Evolutionary conservation across 2,797 vertebrate species (phyloP), one percentile per base, ranked within the genome.

Genomic region (Neosalanx taihuensis): DNA sequence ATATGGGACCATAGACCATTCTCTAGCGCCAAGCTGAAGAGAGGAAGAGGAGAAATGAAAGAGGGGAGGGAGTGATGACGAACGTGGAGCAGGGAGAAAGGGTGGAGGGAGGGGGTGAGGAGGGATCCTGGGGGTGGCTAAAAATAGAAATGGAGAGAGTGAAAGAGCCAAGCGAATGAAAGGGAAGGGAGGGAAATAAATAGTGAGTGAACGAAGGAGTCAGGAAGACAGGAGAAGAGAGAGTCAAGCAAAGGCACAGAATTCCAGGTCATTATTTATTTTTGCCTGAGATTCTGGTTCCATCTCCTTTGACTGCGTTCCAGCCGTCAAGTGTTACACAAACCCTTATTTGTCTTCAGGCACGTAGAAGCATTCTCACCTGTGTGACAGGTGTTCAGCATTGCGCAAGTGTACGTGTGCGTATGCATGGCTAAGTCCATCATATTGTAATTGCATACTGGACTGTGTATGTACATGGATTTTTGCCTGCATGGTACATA

Each of bases 81-180:
- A 91, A 89, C 86, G 87, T 84, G 64, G 81, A 88, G 85, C 79
- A 70, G 79, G 75, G 76, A 75, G 72, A 67, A 80, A 73, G 76
- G 76, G 84, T 84, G 71, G 86, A 85, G 76, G 84, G 86, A 74
- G 73, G 80, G 82, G 77, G 75, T 68, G 83, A 78, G 82, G 79
- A 88, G 90, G 88, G 89, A 92, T 92, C 90, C 90, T 92, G 78
- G 89, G 89, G 88, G 87, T 76, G 81, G 86, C 90, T 92, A 93
- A 90, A 93, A 91, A 93, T 93, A 93, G 92, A 89, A 92, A 85
- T 73, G 79, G 83, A 86, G 81, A 71, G 78, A 88, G 83, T 75
- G 86, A 85, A 81, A 82, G 83, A 86, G 79, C 74, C 62, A 12
- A 29, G 23, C 20, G 58, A 73, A 20, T 46, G 63, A 58, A 87